phyloP scores from a whole-genome alignment of 2,888 invertebrate species.

The Odontomyia ornata region DNA sequence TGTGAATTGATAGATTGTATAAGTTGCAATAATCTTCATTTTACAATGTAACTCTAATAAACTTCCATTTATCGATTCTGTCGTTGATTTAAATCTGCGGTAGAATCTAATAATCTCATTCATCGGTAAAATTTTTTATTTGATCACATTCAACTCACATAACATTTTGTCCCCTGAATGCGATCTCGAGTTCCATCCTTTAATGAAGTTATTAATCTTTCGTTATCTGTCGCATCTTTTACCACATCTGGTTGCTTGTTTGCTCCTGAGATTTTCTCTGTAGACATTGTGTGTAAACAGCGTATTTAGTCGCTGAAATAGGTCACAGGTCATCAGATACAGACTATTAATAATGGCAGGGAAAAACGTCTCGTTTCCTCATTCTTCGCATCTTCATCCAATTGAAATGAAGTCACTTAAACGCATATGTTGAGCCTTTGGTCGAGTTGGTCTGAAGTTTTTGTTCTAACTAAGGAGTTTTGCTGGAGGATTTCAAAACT shows the following conservation, averaged over 20 bases:
- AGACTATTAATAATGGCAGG: background rate
- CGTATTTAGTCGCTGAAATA: background rate
- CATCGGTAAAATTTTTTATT: too few relatives aligned
- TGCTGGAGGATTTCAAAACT: too few relatives aligned
- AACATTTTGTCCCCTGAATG: too few relatives aligned
- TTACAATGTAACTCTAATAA: too few relatives aligned
- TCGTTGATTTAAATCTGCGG: too few relatives aligned
- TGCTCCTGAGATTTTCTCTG: background rate
- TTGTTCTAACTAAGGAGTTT: background rate
- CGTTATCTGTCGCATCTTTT: background rate
- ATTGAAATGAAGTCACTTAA: background rate
- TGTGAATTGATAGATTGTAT: too few relatives aligned
- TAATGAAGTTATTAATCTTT: background rate
- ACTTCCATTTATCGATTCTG: too few relatives aligned
- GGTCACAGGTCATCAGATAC: background rate
- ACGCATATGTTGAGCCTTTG: background rate
- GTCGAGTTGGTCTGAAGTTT: background rate
- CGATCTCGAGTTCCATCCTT: background rate
- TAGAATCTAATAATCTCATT: too few relatives aligned
- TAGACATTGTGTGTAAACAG: background rate
- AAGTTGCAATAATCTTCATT: too few relatives aligned
- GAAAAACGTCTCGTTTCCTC: background rate
- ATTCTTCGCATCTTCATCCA: background rate
- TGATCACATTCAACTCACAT: too few relatives aligned
- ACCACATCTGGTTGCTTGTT: background rate